These are phyloP conservation scores for Knipowitschia caucasica DNA, from an alignment of 2,797 vertebrate species.

Conservation along the genomic window DNA sequence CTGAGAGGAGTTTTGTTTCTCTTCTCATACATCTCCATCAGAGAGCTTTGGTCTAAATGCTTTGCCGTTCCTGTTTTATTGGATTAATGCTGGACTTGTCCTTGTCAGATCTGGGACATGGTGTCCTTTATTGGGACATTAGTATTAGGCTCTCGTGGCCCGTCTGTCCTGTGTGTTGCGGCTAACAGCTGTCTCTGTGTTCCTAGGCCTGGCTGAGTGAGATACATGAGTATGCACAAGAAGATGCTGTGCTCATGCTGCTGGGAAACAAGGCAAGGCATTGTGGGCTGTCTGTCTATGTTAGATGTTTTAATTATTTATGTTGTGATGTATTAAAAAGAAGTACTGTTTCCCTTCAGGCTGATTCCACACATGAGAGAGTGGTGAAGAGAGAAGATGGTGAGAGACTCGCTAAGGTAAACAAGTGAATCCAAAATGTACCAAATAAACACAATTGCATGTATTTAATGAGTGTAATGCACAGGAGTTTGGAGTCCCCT, in stretches of 20 bases:
- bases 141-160: conserved; percentile 7
- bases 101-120: conserved; percentile 30
- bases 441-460: background rate
- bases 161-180: conserved; percentile 3
- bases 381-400: conserved; percentile 91
- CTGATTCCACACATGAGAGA: conserved; percentile 86
- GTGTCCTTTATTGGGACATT: conserved; percentile 19
- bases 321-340: background rate
- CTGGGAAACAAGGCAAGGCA: conserved; percentile 89
- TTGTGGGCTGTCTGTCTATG: conserved; percentile 27
- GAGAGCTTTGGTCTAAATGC: conserved; percentile 26
- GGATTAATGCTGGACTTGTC: conserved; percentile 30
- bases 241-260: conserved; percentile 89
- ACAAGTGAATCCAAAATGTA: background rate
- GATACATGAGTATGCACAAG: conserved; percentile 90
- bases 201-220: conserved; percentile 90
- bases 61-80: conserved; percentile 15
- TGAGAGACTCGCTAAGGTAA: conserved; percentile 89
- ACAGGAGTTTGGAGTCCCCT: conserved; percentile 91
- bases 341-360: conserved; percentile 63
- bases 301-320: background rate
- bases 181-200: conserved; percentile 20
- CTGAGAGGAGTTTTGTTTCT: conserved; percentile 2
- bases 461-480: conserved; percentile 19
- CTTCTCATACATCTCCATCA: conserved; percentile 1